A percentile compares a stretch with the other conserved stretches of the same genome.
These are phyloP conservation scores for Diglossa cyanea DNA, from an alignment of 2,797 vertebrate genomes.

Conservation along the genomic window DNA sequence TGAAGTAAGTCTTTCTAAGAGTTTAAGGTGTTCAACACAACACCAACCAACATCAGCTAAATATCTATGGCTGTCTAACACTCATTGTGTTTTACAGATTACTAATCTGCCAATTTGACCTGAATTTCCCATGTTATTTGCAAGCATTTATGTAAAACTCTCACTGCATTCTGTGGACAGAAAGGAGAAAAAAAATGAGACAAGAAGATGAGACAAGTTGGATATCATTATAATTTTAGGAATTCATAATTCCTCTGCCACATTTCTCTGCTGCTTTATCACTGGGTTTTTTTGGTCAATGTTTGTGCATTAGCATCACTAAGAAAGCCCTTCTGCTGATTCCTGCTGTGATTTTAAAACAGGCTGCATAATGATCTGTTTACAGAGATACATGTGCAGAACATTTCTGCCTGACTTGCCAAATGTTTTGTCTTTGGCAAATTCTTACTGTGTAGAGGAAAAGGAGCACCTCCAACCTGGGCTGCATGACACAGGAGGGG, in stretches of 20 bases:
- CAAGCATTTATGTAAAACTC: neutral
- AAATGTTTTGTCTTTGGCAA: neutral
- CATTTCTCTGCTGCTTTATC: neutral
- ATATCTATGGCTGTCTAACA: neutral
- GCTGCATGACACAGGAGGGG: neutral
- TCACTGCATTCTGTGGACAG: neutral
- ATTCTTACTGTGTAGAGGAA: neutral
- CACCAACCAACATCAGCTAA: neutral
- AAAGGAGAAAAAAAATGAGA: neutral
- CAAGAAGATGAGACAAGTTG: neutral
- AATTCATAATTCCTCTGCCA: neutral
- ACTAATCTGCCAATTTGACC: neutral
- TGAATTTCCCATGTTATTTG: neutral
- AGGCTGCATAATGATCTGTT: neutral
- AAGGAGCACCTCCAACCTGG: neutral
- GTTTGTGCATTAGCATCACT: neutral
- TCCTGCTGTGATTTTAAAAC: neutral
- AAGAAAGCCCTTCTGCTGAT: neutral
- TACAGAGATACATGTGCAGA: neutral
- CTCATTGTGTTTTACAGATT: neutral
- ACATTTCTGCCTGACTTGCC: neutral
- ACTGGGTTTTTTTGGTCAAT: neutral
- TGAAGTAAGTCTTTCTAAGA: neutral
- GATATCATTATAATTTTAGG: neutral
- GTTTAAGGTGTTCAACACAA: neutral